Conservation (phyloP, 2,888 invertebrate species). For the Alcis repandata region DNA sequence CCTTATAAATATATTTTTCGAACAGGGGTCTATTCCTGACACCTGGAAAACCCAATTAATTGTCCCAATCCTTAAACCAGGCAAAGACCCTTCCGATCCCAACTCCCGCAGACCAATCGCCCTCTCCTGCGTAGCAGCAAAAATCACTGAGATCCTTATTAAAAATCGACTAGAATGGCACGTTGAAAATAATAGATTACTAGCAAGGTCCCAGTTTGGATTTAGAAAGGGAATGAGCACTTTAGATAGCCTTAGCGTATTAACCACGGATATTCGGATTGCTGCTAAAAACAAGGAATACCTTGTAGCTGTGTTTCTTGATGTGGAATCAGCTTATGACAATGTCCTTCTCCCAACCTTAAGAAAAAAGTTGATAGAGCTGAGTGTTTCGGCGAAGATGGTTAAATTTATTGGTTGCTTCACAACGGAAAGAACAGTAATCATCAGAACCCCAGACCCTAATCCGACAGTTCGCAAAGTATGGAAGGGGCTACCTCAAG, state of each 20-base stretch:
- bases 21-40: background rate
- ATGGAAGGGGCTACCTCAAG: background rate
- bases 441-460: background rate
- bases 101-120: too few relatives aligned
- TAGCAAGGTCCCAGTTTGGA: background rate
- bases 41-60: too few relatives aligned
- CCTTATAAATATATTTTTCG: background rate
- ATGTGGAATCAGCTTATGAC: background rate
- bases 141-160: background rate
- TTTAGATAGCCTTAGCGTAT: background rate
- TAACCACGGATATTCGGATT: background rate
- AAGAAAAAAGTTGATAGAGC: background rate
- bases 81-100: too few relatives aligned
- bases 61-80: too few relatives aligned
- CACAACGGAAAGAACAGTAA: background rate
- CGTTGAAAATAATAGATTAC: background rate
- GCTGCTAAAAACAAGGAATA: background rate
- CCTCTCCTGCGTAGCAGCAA: background rate
- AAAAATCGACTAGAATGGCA: background rate
- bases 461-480: too few relatives aligned
- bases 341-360: background rate
- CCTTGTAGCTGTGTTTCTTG: background rate
- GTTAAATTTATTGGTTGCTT: background rate
- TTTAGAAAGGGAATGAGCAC: background rate
- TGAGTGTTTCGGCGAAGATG: background rate